These are phyloP conservation scores for Phoenoteleia sp. DNA, from an alignment of 2,888 invertebrate species.

Conservation along the genomic window DNA sequence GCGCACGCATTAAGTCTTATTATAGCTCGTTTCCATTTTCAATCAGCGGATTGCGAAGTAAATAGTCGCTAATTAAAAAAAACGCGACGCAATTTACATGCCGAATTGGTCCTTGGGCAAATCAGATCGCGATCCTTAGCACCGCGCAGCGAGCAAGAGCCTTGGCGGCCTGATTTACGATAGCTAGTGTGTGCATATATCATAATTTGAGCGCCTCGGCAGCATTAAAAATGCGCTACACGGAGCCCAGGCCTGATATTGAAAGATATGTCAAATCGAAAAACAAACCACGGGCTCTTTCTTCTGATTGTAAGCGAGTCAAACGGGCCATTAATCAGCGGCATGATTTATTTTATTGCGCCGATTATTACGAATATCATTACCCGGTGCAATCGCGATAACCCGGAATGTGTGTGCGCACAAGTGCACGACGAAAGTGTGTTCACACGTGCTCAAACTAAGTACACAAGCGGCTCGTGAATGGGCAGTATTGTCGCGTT, in stretches of 20 bases:
- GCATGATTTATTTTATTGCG: slow-evolving; percentile 45
- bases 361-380: slow-evolving; percentile 61
- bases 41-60: no score
- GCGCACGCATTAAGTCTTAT: no score
- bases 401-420: slow-evolving; percentile 12
- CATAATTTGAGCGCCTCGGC: slow-evolving; percentile 25
- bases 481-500: slow-evolving; percentile 60
- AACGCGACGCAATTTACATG: no score
- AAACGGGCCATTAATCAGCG: slow-evolving; percentile 49
- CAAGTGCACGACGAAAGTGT: slow-evolving; percentile 49
- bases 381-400: slow-evolving; percentile 36
- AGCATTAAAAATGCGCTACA: slow-evolving; percentile 35
- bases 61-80: not conserved
- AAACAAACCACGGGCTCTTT: slow-evolving; percentile 33
- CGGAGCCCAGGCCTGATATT: slow-evolving; percentile 1
- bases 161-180: slow-evolving; percentile 29
- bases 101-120: not conserved
- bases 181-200: slow-evolving; percentile 40
- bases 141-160: slow-evolving; percentile 4
- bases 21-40: no score
- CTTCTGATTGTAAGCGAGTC: slow-evolving; percentile 1
- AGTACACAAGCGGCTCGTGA: slow-evolving; percentile 51
- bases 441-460: slow-evolving; percentile 57
- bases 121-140: no score
- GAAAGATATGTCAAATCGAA: slow-evolving; percentile 23